Base-by-base conservation (phyloP, 1,140 invertebrate species). In the Stegodyphus mimosarum region DNA sequence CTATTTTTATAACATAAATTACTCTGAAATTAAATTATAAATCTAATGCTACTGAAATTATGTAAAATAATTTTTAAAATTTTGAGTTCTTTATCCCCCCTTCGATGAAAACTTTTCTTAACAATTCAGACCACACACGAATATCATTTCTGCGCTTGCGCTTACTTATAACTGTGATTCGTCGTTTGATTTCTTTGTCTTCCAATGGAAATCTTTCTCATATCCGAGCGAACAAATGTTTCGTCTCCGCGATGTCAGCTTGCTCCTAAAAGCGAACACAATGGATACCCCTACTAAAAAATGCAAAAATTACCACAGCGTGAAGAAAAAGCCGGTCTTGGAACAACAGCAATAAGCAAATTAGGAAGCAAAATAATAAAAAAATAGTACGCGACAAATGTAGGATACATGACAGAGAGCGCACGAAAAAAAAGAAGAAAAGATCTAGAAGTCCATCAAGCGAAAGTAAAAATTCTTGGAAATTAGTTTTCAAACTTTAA, bases 401-500 rank as follows among this genome's bases (percentile, higher is more conserved):
- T 50, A 71, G 55, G 77, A 80, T 52, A 49, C n/a, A 60, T 13
- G 60, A 15, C n/a, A 51, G 52, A 50, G 50, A 70, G 64, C 33
- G 33, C 33, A 33, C 33, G 17, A 49, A 48, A 17, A 17, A 7
- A 17, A 13, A 60, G 72, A 84, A 84, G 64, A 84, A 84, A 69
- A 69, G 67, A 75, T 17, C 17, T 52, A 66, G 60, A 84, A 83
- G 33, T 76, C 72, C 81, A 84, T 76, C 81, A 84, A 69, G 81
- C 72, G 73, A 84, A 76, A 84, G 66, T 84, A 84, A 84, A 84
- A 84, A 84, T 84, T 84, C 81, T 84, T 70, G 51, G 81, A 84
- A 86, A 86, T 86, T 86, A 86, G 74, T 86, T 86, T 86, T 72
- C 75, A 86, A 86, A 86, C 83, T 86, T 86, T 67, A 86, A 86